phyloP scores from a whole-genome alignment of 2,797 vertebrate genomes.

The Sebastes hopkinsi region DNA sequence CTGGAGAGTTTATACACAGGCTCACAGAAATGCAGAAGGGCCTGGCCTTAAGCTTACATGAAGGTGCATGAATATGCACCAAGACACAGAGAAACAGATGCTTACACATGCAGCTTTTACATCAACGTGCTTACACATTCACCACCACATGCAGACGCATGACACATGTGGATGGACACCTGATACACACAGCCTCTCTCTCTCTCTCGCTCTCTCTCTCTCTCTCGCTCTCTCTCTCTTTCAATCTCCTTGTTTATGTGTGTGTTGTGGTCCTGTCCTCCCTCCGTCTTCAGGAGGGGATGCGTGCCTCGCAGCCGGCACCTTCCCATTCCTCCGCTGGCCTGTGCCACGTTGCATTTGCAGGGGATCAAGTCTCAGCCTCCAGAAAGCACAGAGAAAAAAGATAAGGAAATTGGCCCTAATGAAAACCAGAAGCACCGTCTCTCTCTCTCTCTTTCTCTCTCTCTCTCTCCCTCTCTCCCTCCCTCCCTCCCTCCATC shows the following conservation, averaged over 20 bases:
- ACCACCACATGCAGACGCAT: constrained; percentile 2
- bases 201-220: neutral
- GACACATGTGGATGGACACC: constrained; percentile 11
- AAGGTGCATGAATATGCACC: neutral
- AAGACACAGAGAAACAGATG: neutral
- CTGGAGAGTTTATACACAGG: neutral
- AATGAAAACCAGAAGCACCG: constrained; percentile 93
- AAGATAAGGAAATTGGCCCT: constrained; percentile 96
- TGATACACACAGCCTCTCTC: constrained; percentile 5
- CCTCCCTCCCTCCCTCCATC: neutral
- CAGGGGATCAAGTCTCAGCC: constrained; percentile 88
- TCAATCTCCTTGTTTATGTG: constrained; percentile 31
- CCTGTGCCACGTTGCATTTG: constrained; percentile 91
- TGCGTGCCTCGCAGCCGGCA: constrained; percentile 83
- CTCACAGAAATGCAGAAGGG: neutral
- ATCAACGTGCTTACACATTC: constrained; percentile 4
- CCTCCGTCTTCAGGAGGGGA: constrained; percentile 68
- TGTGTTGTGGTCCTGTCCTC: constrained; percentile 30
- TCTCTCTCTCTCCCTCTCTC: constrained; percentile 3
- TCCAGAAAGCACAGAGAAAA: constrained; percentile 85
- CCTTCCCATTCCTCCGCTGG: constrained; percentile 83
- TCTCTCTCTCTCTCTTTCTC: constrained; percentile 23
- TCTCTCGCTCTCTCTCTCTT: neutral
- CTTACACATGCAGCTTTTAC: constrained; percentile 9
- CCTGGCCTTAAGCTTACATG: neutral